These are phyloP conservation scores for Chascanopsetta lugubris DNA, from an alignment of 2,113 vertebrate genomes.

Conservation along the genomic window DNA sequence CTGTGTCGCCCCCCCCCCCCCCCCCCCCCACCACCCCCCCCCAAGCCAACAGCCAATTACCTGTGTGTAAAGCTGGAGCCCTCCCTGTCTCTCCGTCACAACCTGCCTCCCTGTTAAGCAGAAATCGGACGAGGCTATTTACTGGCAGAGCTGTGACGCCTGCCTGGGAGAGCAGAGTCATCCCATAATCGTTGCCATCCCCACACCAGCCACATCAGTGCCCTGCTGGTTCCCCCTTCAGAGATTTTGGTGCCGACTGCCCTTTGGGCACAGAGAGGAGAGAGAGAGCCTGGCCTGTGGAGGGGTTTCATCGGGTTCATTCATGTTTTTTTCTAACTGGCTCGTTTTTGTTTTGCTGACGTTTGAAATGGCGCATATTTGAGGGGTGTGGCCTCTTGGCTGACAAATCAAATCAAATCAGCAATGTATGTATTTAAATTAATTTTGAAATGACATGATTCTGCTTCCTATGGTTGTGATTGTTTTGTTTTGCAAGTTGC, in stretches of 20 bases:
- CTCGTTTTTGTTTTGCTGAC: no score
- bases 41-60: conserved; percentile 74
- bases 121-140: conserved; percentile 58
- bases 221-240: conserved; percentile 19
- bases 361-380: neutral
- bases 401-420: conserved; percentile 22
- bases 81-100: conserved; percentile 48
- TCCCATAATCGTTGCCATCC: conserved; percentile 44
- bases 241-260: conserved; percentile 25
- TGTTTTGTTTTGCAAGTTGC: conserved; percentile 21
- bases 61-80: conserved; percentile 55
- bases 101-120: conserved; percentile 38
- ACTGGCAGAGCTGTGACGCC: conserved; percentile 39
- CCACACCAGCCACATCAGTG: conserved; percentile 35
- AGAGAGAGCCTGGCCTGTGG: neutral
- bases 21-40: no score
- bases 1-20: conserved; percentile 44
- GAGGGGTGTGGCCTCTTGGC: no score
- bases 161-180: conserved; percentile 23
- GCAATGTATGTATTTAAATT: conserved; percentile 1
- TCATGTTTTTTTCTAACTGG: no score
- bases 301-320: no score
- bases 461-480: conserved; percentile 27
- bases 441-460: conserved; percentile 50
- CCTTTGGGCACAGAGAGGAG: conserved; percentile 18